phyloP scores from a whole-genome alignment of 2,888 invertebrate genomes.

The Nephrotoma guestfalica region DNA sequence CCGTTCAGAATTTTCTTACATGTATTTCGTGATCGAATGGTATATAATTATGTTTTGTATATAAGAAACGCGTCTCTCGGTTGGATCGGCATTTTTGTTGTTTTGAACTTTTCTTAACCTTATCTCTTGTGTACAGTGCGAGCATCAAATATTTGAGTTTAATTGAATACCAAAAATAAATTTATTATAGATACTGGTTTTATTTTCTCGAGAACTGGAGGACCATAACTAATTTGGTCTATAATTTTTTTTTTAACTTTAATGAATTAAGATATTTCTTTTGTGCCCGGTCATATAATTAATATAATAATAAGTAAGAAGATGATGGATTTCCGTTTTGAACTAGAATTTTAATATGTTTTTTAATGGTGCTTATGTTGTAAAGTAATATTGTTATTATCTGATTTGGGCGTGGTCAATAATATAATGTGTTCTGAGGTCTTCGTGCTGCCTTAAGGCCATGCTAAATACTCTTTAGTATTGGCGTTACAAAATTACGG shows the following conservation, averaged over 20 bases:
- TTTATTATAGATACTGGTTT: background rate
- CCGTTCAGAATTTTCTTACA: background rate
- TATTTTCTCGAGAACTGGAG: background rate
- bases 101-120: background rate
- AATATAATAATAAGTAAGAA: background rate
- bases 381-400: background rate
- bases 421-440: too few species aligned
- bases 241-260: background rate
- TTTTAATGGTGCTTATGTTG: background rate
- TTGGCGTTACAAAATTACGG: too few species aligned
- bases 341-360: background rate
- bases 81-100: background rate
- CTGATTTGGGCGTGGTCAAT: too few species aligned
- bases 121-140: background rate
- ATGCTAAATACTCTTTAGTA: too few species aligned
- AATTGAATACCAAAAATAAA: background rate
- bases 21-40: background rate
- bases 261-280: background rate
- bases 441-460: too few species aligned
- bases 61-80: background rate
- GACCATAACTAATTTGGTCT: background rate
- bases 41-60: background rate
- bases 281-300: background rate
- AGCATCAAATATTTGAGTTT: background rate
- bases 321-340: background rate